Base-by-base conservation (phyloP, 2,113 vertebrate species). In the Mastomys natalensis region DNA sequence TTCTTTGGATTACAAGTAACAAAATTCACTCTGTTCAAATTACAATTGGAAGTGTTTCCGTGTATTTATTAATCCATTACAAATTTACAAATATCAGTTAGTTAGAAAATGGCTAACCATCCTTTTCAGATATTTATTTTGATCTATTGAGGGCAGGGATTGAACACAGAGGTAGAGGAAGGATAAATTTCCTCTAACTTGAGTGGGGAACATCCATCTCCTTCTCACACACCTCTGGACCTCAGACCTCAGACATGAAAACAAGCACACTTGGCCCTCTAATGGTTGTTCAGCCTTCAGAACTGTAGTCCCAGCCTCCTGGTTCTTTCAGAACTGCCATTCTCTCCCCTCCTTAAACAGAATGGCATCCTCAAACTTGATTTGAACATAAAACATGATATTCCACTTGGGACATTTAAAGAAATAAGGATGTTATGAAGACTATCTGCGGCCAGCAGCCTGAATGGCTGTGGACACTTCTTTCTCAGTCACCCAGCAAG, bases 31-130 rank as follows among this genome's bases (percentile, higher is more conserved):
- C 6, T 7, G 66, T 45, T 74, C 31, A 74, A 85, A 91, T 53
- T 90, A 68, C 77, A 93, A 86, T 34, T 24, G 2, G 24, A n/a
- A 85, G 2, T 70, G 8, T 80, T 21, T 34, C 51, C 43, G n/a
- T n/a, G 17, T 26, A 24, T 26, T 66, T 86, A 60, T 68, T 90
- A 89, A 68, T 64, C 29, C 21, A 66, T 70, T 84, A 76, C 78
- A 91, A 89, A 77, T 82, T 80, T 88, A 70, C 73, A 89, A 85
- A 72, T 76, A 90, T 40, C 40, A 89, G 9, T 53, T 19, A 66
- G 3, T 8, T 64, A 51, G 88, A 81, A 90, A 82, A 76, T n/a
- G 12, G 37, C 29, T 91, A 80, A 40, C 6, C 0, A 48, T 48
- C 8, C 31, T 93, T 84, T 90, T 70, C 34, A 55, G 16, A 55